These are phyloP conservation scores for Electrona antarctica DNA, from an alignment of 2,113 vertebrate genomes.

Conservation along the genomic window DNA sequence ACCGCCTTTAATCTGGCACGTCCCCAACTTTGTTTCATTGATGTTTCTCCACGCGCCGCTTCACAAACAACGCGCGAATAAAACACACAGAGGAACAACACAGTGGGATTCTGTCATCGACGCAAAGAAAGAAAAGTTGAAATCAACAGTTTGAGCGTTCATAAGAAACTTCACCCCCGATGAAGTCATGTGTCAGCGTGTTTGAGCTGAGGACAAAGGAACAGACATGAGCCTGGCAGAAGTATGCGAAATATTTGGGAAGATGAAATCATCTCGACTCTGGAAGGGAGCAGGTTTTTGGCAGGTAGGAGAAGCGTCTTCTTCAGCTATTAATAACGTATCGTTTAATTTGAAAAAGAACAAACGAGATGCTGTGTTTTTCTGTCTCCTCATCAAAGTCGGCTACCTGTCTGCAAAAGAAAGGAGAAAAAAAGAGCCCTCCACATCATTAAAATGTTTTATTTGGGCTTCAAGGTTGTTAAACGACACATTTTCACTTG, in stretches of 20 bases:
- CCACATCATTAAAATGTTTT: not conserved
- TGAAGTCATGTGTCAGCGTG: constrained; percentile 25
- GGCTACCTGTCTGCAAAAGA: too few relatives aligned
- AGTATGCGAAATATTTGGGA: constrained; percentile 15
- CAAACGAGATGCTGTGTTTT: not conserved
- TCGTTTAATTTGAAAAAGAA: not conserved
- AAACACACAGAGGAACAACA: not conserved
- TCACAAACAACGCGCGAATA: not conserved
- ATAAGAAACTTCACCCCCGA: constrained; percentile 6
- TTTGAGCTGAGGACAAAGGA: constrained; percentile 30
- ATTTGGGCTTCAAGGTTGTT: constrained; percentile 2
- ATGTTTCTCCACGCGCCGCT: constrained; percentile 3
- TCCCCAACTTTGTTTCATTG: constrained; percentile 38
- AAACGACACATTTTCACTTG: constrained; percentile 23
- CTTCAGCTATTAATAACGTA: constrained; percentile 1
- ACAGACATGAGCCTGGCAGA: constrained; percentile 7
- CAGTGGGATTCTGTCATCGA: not conserved
- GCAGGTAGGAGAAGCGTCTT: constrained; percentile 25
- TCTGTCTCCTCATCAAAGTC: not conserved
- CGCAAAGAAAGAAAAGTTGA: constrained; percentile 9
- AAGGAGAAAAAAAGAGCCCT: too few relatives aligned
- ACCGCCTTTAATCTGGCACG: constrained; percentile 20
- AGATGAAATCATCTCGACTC: constrained; percentile 14
- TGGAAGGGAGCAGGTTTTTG: not conserved
- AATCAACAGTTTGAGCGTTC: not conserved